Conservation (phyloP, 2,888 invertebrate genomes). For the Eulithis prunata region DNA sequence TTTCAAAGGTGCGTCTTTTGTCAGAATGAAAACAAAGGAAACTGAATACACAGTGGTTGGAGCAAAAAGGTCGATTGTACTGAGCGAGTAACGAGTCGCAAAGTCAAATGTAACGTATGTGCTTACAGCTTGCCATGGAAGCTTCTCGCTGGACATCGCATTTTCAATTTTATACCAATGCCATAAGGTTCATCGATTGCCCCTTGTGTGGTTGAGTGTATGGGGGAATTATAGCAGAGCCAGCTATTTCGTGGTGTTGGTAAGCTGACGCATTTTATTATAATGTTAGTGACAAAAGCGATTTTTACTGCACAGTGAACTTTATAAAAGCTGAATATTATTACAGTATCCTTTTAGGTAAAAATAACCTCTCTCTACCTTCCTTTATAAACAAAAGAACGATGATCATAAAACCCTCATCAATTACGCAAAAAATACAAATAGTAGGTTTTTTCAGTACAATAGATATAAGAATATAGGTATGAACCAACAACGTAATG, state of each 20-base stretch:
- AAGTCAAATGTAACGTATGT: slow-evolving; percentile 48
- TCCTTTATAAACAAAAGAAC: slow-evolving; percentile 17
- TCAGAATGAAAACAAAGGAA: slow-evolving; percentile 70
- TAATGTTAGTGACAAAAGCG: slow-evolving; percentile 29
- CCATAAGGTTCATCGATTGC: slow-evolving; percentile 4
- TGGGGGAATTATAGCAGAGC: slow-evolving; percentile 31
- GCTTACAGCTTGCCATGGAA: slow-evolving; percentile 25
- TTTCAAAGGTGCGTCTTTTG: slow-evolving; percentile 73
- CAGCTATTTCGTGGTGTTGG: slow-evolving; percentile 30
- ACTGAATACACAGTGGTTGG: slow-evolving; percentile 51
- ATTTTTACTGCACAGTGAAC: slow-evolving; percentile 22
- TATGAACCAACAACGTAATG: background rate
- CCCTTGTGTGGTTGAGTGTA: slow-evolving; percentile 19
- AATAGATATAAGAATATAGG: background rate
- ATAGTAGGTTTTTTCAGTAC: slow-evolving; percentile 4
- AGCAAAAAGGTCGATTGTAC: slow-evolving; percentile 59
- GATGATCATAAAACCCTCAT: slow-evolving; percentile 20
- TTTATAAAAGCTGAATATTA: background rate
- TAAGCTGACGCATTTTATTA: slow-evolving; percentile 34
- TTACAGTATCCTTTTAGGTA: background rate
- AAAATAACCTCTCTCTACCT: background rate
- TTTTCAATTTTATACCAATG: slow-evolving; percentile 17
- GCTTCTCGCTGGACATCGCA: slow-evolving; percentile 11
- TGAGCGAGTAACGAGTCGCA: slow-evolving; percentile 52
- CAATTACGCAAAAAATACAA: slow-evolving; percentile 21